phyloP scores from a whole-genome alignment of 2,113 vertebrate genomes.

The Chaetops frenatus region DNA sequence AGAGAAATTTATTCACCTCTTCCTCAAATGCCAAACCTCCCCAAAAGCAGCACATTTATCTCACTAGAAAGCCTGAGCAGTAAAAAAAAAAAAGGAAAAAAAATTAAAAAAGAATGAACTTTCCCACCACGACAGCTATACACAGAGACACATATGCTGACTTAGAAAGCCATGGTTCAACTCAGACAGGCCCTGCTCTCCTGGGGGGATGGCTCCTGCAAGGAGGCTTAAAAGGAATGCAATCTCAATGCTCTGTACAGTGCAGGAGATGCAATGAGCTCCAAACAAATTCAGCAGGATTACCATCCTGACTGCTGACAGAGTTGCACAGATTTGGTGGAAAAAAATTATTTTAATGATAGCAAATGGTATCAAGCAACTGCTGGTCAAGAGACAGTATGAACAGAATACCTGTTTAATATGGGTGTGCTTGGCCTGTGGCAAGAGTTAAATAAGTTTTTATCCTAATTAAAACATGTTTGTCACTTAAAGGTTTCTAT shows the following conservation, averaged over 20 bases:
- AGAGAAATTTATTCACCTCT: not conserved
- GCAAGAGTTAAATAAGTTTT: not conserved
- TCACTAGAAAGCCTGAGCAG: not conserved
- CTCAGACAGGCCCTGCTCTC: fast-evolving
- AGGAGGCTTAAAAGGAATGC: not conserved
- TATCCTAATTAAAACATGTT: not conserved
- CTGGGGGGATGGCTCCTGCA: not conserved
- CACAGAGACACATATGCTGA: not conserved
- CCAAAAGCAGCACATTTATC: not conserved
- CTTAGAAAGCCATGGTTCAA: not conserved
- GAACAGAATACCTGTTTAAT: not conserved
- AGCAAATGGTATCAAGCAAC: not conserved
- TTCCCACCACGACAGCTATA: not conserved
- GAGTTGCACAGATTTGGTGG: not conserved
- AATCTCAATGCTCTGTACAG: not conserved
- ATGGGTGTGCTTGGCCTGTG: not conserved
- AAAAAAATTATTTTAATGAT: not conserved
- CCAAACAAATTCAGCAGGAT: not conserved
- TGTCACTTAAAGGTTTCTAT: not conserved
- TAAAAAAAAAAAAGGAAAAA: not conserved
- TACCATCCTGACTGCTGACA: not conserved
- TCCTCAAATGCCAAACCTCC: not conserved
- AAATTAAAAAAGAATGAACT: not conserved
- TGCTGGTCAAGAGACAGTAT: not conserved
- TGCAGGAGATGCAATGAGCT: not conserved